Evolutionary conservation across 1,140 invertebrate species (phyloP).

Genomic region (Brachionus plicatilis): DNA sequence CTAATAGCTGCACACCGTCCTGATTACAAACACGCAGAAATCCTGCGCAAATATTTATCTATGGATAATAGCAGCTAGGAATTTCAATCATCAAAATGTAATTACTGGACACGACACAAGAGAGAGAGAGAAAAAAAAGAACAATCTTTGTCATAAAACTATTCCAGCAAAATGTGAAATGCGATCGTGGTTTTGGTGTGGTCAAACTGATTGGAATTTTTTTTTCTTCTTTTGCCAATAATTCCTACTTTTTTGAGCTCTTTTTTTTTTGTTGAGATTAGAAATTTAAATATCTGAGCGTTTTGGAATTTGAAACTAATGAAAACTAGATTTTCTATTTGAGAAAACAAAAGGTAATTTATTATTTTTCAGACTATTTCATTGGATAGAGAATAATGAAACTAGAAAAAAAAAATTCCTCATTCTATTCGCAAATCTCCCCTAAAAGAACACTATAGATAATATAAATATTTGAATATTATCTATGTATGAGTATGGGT

Average conservation of each 20-base stretch:
- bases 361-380: constrained; percentile 23
- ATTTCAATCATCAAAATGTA: constrained; percentile 9
- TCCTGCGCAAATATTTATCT: constrained; percentile 5
- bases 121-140: not conserved
- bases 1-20: not conserved
- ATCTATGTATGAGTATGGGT: not conserved
- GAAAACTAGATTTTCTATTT: constrained; percentile 19
- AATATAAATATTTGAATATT: constrained; percentile 31
- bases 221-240: not conserved
- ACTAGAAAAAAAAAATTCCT: not conserved
- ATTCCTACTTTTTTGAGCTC: not conserved
- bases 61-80: not conserved
- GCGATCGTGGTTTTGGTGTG: not conserved
- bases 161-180: not conserved
- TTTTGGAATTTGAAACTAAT: constrained; percentile 30
- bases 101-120: not conserved
- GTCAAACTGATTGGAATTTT: not conserved
- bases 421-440: constrained; percentile 15
- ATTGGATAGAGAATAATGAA: not conserved
- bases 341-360: constrained; percentile 18
- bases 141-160: not conserved
- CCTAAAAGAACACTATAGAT: not conserved
- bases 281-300: constrained; percentile 25
- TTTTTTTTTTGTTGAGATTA: not conserved
- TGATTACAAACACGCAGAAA: constrained; percentile 9